Conservation (phyloP, 1,140 invertebrate genomes). For the Drosophila busckii region DNA sequence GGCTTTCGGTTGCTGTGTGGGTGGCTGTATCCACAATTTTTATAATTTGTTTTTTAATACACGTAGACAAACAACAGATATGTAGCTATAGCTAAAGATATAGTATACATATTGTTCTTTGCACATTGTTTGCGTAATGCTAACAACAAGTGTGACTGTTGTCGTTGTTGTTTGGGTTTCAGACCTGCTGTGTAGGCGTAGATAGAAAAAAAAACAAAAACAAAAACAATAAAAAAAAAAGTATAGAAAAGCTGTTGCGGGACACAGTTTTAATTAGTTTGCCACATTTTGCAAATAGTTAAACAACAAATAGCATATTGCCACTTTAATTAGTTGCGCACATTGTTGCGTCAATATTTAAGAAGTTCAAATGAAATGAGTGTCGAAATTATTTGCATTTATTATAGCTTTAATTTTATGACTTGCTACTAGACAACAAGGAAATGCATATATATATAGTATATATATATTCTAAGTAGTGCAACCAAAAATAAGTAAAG, state of each 20-base stretch:
- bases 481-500: too few species aligned
- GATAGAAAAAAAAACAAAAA: constrained; percentile 19
- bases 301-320: constrained; percentile 58
- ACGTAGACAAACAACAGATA: constrained; percentile 3
- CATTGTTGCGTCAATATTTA: too few species aligned
- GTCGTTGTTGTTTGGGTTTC: constrained; percentile 21
- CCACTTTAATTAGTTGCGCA: constrained; percentile 48
- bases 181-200: constrained; percentile 33
- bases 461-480: too few species aligned
- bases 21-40: too few species aligned
- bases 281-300: constrained; percentile 71
- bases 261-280: constrained; percentile 73
- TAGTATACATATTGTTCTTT: constrained; percentile 16
- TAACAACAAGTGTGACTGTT: constrained; percentile 52
- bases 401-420: too few species aligned
- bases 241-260: constrained; percentile 37
- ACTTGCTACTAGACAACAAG: too few species aligned
- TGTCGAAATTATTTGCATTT: too few species aligned
- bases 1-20: too few species aligned
- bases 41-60: too few species aligned
- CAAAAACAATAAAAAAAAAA: constrained; percentile 21
- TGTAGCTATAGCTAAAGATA: neutral
- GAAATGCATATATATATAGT: too few species aligned
- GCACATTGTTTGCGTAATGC: constrained; percentile 32
- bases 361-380: too few species aligned